Evolutionary conservation across 2,113 vertebrate genomes (phyloP).

Genomic region (Hippocampus comes): DNA sequence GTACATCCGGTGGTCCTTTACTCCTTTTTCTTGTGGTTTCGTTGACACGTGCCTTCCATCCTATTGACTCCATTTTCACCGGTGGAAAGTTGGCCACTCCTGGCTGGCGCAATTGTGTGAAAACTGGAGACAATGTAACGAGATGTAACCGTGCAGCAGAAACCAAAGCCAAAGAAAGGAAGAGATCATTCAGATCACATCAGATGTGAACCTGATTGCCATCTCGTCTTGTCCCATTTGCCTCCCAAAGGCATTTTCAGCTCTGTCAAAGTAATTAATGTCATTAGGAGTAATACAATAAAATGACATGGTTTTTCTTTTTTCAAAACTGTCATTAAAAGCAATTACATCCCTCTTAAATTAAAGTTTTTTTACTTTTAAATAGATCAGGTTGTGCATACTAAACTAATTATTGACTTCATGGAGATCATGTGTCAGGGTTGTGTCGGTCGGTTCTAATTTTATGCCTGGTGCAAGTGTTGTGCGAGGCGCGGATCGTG

Average conservation of each 20-base stretch:
- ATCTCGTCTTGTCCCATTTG: constrained; percentile 23
- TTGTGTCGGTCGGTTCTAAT: no score
- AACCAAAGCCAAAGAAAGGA: constrained; percentile 53
- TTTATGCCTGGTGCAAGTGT: no score
- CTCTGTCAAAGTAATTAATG: no score
- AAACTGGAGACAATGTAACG: constrained; percentile 54
- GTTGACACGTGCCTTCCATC: constrained; percentile 57
- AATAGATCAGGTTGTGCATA: background rate
- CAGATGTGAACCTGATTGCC: constrained; percentile 52
- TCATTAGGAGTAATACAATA: no score
- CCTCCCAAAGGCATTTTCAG: constrained; percentile 45
- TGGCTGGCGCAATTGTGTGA: constrained; percentile 37
- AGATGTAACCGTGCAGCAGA: constrained; percentile 57
- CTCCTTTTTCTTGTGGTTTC: constrained; percentile 60
- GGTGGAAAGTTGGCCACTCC: constrained; percentile 35
- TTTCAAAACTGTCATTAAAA: background rate
- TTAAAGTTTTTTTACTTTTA: background rate
- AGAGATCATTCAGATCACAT: constrained; percentile 56
- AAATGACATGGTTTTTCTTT: no score
- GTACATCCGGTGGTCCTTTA: constrained; percentile 34
- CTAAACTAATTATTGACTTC: no score
- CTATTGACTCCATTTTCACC: constrained; percentile 62
- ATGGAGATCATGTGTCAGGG: no score
- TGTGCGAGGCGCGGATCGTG: no score
- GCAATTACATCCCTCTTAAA: background rate